Evolutionary conservation across 2,888 invertebrate genomes (phyloP), one percentile per base, ranked within the genome.

Genomic region (Nycteola revayana): DNA sequence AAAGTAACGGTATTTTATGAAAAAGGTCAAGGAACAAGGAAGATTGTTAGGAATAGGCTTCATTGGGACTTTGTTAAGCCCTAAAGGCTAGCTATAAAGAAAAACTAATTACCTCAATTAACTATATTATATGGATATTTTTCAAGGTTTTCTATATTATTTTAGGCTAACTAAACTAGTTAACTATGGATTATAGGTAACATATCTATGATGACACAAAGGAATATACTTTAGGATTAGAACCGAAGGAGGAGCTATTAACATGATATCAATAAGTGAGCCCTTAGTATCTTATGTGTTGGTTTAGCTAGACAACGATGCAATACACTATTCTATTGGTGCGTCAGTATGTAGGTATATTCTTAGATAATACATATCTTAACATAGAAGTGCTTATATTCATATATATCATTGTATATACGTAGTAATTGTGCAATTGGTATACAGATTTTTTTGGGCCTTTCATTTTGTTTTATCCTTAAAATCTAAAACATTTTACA

Each of bases 361-460:
- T 47, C 43, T 59, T 60, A 62, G 49, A 54, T 70, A 62, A 69
- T 66, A 65, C 46, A 67, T 70, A 67, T 66, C 63, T 68, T 61
- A 66, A 38, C 42, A 57, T 60, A 66, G 57, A 64, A 56, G 78
- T 76, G 75, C 78, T 66, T 70, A 72, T 60, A 67, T 58, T 50
- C 60, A 70, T 71, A 79, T 67, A 71, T 69, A 67, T 60, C 58
- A 49, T 68, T 75, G 74, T 77, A 78, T 74, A 69, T 73, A 68
- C 63, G 64, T 70, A 75, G 60, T 83, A 83, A 79, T 82, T 85
- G 85, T 86, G 85, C 85, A 81, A 73, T 72, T 81, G 75, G 82
- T 84, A 83, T 83, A 83, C 81, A 60, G 60, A 69, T 79, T 80
- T 81, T 76, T 79, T 85, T 79, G 85, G 83, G 77, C 83, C 76